phyloP scores from a whole-genome alignment of 2,888 invertebrate genomes.

The Cryptops parisi region DNA sequence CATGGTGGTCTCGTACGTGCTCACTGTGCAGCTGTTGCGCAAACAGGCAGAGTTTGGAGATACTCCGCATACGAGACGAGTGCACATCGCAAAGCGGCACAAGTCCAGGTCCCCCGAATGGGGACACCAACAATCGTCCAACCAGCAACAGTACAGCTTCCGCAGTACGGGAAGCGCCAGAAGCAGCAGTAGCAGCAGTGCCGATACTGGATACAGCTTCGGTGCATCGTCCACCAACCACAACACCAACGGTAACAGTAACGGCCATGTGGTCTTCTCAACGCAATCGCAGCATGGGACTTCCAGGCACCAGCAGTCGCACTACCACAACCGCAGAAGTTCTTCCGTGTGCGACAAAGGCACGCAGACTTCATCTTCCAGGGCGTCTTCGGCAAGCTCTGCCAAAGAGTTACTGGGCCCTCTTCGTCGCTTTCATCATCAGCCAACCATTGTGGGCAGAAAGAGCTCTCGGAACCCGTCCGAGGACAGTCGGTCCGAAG shows the following conservation, averaged over 20 bases:
- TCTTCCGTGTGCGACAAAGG: not conserved
- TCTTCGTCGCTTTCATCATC: too few relatives aligned
- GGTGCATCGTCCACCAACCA: not conserved
- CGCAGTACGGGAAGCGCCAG: not conserved
- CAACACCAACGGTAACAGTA: not conserved
- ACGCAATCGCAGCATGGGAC: not conserved
- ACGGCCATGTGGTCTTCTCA: not conserved
- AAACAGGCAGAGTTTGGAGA: slow-evolving; percentile 41
- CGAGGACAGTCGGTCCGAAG: not conserved
- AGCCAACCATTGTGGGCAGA: too few relatives aligned
- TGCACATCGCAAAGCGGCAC: slow-evolving; percentile 18
- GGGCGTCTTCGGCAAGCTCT: not conserved
- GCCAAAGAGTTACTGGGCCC: not conserved
- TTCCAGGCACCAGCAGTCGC: not conserved
- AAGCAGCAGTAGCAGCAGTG: slow-evolving; percentile 13
- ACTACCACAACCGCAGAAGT: not conserved
- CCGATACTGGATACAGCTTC: not conserved
- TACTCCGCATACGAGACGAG: slow-evolving; percentile 16
- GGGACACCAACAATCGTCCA: not conserved
- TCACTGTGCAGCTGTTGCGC: slow-evolving; percentile 76
- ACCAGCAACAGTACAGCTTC: not conserved
- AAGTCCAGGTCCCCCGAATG: slow-evolving; percentile 10
- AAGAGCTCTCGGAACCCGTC: not conserved
- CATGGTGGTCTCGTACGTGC: slow-evolving; percentile 87
- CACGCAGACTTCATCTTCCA: not conserved